These are phyloP conservation scores for Ferrisia virgata DNA, from an alignment of 2,888 invertebrate species.

Conservation along the genomic window DNA sequence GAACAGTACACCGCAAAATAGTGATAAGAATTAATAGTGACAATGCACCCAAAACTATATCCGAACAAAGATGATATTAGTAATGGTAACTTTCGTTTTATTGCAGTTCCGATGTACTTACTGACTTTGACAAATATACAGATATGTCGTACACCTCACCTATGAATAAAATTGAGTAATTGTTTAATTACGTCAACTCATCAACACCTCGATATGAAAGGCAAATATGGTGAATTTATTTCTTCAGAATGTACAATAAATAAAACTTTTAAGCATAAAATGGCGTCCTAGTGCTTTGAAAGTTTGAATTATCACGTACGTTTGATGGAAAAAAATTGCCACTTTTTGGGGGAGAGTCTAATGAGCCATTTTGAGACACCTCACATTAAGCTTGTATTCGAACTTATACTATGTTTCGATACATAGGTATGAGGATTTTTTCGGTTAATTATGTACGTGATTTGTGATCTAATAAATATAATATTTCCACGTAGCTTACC, in stretches of 20 bases:
- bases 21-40: conserved; percentile 17
- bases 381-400: neutral
- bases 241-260: neutral
- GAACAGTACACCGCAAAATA: conserved; percentile 1
- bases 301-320: conserved; percentile 24
- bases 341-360: neutral
- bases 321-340: neutral
- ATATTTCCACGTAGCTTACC: conserved; percentile 36
- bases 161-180: conserved; percentile 20
- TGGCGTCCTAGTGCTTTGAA: conserved; percentile 24
- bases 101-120: conserved; percentile 2
- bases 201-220: neutral
- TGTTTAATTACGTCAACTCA: conserved; percentile 1
- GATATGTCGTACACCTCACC: neutral
- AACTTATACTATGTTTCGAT: neutral
- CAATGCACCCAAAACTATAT: neutral
- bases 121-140: conserved; percentile 13
- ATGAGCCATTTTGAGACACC: conserved; percentile 15
- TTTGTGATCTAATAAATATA: neutral
- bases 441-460: neutral
- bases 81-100: conserved; percentile 8
- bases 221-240: neutral
- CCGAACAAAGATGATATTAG: neutral
- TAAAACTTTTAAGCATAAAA: conserved; percentile 27
- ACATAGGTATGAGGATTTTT: neutral